phyloP scores from a whole-genome alignment of 2,113 vertebrate genomes.

The Epinephelus lanceolatus region DNA sequence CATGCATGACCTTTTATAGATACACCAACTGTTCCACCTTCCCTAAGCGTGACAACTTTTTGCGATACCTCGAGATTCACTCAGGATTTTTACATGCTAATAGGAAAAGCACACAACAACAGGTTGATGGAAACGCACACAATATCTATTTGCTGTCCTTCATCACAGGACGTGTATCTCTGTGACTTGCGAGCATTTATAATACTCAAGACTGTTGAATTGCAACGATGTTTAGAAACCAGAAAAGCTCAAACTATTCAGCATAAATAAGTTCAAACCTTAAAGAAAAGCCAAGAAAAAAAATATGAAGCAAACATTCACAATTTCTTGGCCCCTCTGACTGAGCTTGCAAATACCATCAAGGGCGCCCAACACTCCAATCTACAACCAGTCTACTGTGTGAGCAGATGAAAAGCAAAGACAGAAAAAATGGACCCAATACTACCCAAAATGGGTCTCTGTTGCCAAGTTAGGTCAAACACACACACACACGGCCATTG shows the following conservation, averaged over 20 bases:
- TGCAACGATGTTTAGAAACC: not conserved
- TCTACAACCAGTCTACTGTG: not conserved
- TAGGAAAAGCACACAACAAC: too few relatives aligned
- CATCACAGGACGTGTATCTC: too few relatives aligned
- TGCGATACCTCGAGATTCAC: too few relatives aligned
- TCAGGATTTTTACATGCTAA: too few relatives aligned
- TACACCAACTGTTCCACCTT: too few relatives aligned
- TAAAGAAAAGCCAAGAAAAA: not conserved
- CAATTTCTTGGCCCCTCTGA: not conserved
- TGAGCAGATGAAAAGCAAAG: constrained; percentile 9
- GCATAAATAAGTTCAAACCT: not conserved
- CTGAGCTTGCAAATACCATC: not conserved
- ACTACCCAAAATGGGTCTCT: not conserved
- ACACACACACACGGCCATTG: not conserved
- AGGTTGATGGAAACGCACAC: too few relatives aligned
- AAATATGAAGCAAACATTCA: not conserved
- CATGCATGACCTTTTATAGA: too few relatives aligned
- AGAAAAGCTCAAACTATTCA: not conserved
- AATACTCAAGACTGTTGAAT: not conserved
- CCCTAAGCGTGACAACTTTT: too few relatives aligned
- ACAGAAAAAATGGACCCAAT: too few relatives aligned
- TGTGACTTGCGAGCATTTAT: not conserved
- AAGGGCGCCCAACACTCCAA: not conserved
- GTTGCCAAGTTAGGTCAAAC: constrained; percentile 2
- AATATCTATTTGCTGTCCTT: too few relatives aligned